These are phyloP conservation scores for Percopsis omiscomaycus DNA, from an alignment of 2,797 vertebrate genomes.

Conservation along the genomic window DNA sequence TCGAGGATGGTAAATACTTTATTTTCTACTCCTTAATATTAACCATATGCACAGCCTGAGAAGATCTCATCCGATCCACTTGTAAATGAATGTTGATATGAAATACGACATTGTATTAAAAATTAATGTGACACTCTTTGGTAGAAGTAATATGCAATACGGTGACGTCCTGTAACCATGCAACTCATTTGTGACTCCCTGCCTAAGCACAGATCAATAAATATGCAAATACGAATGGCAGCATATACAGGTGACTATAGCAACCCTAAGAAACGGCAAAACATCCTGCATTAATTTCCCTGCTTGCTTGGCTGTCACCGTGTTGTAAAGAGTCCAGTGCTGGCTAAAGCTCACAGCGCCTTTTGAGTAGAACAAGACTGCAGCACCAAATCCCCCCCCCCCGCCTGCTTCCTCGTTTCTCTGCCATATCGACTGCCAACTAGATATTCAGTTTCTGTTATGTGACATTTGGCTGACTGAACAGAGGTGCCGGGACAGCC, in stretches of 20 bases:
- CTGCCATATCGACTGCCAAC: slow-evolving; percentile 71
- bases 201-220: background rate
- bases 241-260: background rate
- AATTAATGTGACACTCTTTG: slow-evolving; percentile 24
- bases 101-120: slow-evolving; percentile 17
- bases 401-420: slow-evolving; percentile 55
- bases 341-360: slow-evolving; percentile 41
- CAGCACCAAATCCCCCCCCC: slow-evolving; percentile 13
- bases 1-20: slow-evolving; percentile 50
- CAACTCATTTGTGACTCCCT: slow-evolving; percentile 10
- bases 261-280: slow-evolving; percentile 7
- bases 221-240: background rate
- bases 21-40: slow-evolving; percentile 47
- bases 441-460: slow-evolving; percentile 75
- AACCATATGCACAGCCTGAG: slow-evolving; percentile 35
- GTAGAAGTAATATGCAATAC: slow-evolving; percentile 26
- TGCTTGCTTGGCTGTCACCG: slow-evolving; percentile 49
- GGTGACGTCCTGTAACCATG: background rate
- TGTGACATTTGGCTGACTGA: slow-evolving; percentile 82
- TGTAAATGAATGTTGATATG: slow-evolving; percentile 44
- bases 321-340: slow-evolving; percentile 40
- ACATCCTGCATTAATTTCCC: slow-evolving; percentile 1
- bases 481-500: slow-evolving; percentile 73
- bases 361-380: slow-evolving; percentile 65
- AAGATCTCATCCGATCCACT: slow-evolving; percentile 21